These are phyloP conservation scores for Sanderia malayensis DNA, from an alignment of 30 jellyfish, hydroid and myxozoan species.

Conservation along the genomic window DNA sequence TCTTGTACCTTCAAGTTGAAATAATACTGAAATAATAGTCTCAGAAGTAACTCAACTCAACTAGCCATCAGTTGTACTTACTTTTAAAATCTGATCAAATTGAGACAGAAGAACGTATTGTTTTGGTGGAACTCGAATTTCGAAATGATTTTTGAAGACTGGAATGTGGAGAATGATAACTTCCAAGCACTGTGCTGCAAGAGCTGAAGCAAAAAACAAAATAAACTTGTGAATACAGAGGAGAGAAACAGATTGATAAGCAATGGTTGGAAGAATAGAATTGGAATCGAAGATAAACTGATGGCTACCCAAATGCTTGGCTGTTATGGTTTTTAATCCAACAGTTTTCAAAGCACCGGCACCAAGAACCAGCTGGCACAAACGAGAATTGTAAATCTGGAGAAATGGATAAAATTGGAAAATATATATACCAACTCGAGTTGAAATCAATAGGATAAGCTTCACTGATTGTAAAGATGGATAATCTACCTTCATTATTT, in stretches of 20 bases:
- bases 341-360: constrained; percentile 99
- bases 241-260: no score
- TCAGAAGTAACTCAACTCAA: no score
- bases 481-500: constrained; percentile 83
- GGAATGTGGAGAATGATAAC: constrained; percentile 84
- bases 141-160: constrained; percentile 79
- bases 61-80: no score
- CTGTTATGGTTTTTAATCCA: constrained; percentile 93
- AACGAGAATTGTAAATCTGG: constrained; percentile 86
- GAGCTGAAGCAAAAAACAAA: constrained; percentile 21
- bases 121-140: constrained; percentile 87
- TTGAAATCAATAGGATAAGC: no score
- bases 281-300: neutral
- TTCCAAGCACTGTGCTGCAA: constrained; percentile 97
- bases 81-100: constrained; percentile 93
- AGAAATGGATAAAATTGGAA: constrained; percentile 11
- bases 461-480: no score
- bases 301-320: constrained; percentile 78
- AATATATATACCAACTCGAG: no score
- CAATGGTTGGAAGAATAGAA: neutral
- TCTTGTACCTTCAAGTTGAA: no score
- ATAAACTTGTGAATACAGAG: neutral
- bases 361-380: constrained; percentile 98
- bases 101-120: constrained; percentile 94
- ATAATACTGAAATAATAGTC: no score